phyloP scores from a whole-genome alignment of 2,888 invertebrate species.

The Habrosyne pyritoides region DNA sequence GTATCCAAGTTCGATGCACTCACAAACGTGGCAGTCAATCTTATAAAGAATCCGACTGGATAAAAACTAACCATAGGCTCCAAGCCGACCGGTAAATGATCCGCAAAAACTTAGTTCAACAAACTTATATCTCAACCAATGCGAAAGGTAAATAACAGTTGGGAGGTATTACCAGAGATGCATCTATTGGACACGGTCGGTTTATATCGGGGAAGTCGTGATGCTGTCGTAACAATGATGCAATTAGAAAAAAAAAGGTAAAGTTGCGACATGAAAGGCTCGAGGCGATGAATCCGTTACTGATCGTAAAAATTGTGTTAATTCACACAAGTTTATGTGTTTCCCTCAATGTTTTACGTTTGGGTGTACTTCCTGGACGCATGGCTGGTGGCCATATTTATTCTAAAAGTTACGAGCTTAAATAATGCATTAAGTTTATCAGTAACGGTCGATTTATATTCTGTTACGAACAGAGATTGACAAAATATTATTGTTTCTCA shows the following conservation, averaged over 20 bases:
- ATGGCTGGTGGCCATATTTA: conserved; percentile 12
- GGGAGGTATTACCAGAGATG: background rate
- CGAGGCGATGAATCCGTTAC: conserved; percentile 25
- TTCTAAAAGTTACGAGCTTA: conserved; percentile 17
- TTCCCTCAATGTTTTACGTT: conserved; percentile 19
- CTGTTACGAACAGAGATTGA: background rate
- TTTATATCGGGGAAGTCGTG: conserved; percentile 22
- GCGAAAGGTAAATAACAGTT: conserved; percentile 11
- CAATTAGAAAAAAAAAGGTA: conserved; percentile 32
- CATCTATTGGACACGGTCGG: conserved; percentile 16
- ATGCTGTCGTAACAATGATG: conserved; percentile 41
- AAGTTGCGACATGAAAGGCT: conserved; percentile 6
- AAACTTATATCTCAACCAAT: conserved; percentile 45
- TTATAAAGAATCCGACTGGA: conserved; percentile 41
- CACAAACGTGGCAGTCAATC: conserved; percentile 38
- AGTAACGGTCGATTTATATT: background rate
- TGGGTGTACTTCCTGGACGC: conserved; percentile 23
- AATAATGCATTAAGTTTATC: conserved; percentile 3
- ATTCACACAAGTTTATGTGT: conserved; percentile 21
- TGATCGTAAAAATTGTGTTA: conserved; percentile 30
- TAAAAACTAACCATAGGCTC: conserved; percentile 43
- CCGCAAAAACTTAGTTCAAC: conserved; percentile 70
- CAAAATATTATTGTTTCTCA: too few species aligned
- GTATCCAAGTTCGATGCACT: conserved; percentile 48
- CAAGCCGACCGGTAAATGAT: conserved; percentile 52